Evolutionary conservation across 1,140 invertebrate genomes (phyloP), one percentile per base, ranked within the genome.

Genomic region (Trigoniulus corallinus): DNA sequence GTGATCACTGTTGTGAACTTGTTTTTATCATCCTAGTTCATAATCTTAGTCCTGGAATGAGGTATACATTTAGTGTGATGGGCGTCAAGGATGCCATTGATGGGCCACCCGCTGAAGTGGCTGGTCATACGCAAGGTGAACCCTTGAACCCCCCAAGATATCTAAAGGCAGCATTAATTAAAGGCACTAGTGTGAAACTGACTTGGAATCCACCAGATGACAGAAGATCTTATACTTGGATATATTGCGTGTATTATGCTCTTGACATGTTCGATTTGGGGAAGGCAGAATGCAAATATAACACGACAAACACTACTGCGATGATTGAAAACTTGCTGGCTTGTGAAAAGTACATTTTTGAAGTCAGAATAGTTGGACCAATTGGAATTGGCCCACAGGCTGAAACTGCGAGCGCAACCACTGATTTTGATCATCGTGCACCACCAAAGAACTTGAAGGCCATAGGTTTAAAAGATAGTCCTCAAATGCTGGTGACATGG

Each of bases 31-130:
- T 7, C 7, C 21, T 44, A 55, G 64, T 83, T 54, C 62, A 64
- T 50, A 72, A 70, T 40, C 59, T 81, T 20, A 70, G 77, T 1
- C 74, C 76, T 0, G 78, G 78, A 2, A 67, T 72, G 0, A 65
- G 63, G 3, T 73, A 80, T 40, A 71, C 58, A 12, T 74, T 81
- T 44, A 73, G 78, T 57, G 73, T 84, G 1, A 69, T 65, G 39
- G 75, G 79, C 0, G 77, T 66, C 55, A 77, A 75, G 40, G 76
- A 75, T 46, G 64, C 67, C 0, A 74, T 76, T 39, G 58, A 68
- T 1, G 81, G 82, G 10, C 72, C 72, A 26, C 59, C 70, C 1
- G 59, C 67, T 23, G 67, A 64, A 1, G 66, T 79, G 4, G 61
- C 59, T 0, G 65, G 72, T 1, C 63, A 56, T 4, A 80, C 75